A percentile compares a stretch with the other conserved stretches of the same genome.
Evolutionary conservation across 2,797 vertebrate genomes (phyloP).

Genomic region (Octomys mimax): DNA sequence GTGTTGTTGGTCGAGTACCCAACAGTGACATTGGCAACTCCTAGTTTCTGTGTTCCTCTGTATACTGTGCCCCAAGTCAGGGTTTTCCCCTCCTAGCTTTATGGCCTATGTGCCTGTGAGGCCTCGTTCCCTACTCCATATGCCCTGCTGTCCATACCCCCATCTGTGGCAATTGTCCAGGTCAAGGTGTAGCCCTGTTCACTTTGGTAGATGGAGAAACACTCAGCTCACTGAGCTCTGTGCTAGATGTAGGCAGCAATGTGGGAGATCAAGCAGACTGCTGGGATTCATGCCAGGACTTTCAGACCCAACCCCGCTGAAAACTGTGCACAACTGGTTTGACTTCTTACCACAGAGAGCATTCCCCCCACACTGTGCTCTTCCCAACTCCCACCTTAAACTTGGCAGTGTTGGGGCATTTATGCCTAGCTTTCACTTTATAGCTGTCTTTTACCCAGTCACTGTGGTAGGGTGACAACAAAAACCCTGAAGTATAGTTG

Average conservation of each 20-base stretch:
- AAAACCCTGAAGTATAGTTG: neutral
- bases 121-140: neutral
- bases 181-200: neutral
- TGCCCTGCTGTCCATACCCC: neutral
- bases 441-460: neutral
- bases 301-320: neutral
- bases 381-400: neutral
- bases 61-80: neutral
- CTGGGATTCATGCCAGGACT: neutral
- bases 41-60: neutral
- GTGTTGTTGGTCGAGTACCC: neutral
- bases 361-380: neutral
- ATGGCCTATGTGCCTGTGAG: neutral
- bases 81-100: neutral
- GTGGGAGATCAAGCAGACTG: neutral
- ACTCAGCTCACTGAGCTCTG: neutral
- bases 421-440: neutral
- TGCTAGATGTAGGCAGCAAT: neutral
- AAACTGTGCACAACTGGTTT: neutral
- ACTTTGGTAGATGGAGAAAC: neutral
- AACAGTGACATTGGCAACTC: neutral
- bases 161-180: neutral
- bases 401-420: neutral
- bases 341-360: neutral
- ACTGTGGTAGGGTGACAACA: neutral